Conservation (phyloP, 2,888 invertebrate genomes). For the Aproaerema taeniolella region DNA sequence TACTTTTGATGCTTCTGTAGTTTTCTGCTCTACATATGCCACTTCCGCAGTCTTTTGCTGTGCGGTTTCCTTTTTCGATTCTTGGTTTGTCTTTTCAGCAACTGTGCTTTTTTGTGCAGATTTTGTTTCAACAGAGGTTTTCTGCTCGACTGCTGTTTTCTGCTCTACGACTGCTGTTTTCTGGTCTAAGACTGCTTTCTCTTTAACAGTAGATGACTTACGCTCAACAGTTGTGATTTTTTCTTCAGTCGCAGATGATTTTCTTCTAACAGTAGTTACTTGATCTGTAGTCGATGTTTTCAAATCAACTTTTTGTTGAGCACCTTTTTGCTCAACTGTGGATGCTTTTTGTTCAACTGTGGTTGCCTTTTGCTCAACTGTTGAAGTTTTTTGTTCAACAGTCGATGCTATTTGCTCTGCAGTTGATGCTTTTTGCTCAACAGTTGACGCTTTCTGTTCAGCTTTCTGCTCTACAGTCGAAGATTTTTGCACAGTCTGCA, state of each 20-base stretch:
- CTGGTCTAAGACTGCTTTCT: no score
- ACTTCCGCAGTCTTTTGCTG: neutral
- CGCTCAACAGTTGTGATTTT: slow-evolving; percentile 1
- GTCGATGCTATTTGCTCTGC: slow-evolving; percentile 4
- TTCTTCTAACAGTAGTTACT: neutral
- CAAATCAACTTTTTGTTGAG: slow-evolving; percentile 19
- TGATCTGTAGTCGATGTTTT: neutral
- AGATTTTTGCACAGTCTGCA: no score
- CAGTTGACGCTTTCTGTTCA: slow-evolving; percentile 15
- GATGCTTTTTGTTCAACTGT: slow-evolving; percentile 23
- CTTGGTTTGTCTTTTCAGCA: slow-evolving; percentile 24
- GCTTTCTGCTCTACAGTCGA: slow-evolving; percentile 19
- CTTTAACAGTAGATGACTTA: neutral
- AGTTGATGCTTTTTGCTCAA: slow-evolving; percentile 12
- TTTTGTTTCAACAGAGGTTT: slow-evolving; percentile 2
- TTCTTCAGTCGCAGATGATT: neutral
- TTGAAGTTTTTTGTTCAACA: slow-evolving; percentile 15
- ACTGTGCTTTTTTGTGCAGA: slow-evolving; percentile 9
- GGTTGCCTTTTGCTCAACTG: slow-evolving; percentile 10
- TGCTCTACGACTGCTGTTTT: slow-evolving; percentile 18
- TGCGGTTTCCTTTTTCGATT: slow-evolving; percentile 6
- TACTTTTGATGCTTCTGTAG: no score
- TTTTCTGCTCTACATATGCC: no score
- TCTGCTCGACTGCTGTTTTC: neutral
- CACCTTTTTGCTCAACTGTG: no score